Conservation (phyloP, 2,797 vertebrate genomes). For the Zenarchopterus dispar region DNA sequence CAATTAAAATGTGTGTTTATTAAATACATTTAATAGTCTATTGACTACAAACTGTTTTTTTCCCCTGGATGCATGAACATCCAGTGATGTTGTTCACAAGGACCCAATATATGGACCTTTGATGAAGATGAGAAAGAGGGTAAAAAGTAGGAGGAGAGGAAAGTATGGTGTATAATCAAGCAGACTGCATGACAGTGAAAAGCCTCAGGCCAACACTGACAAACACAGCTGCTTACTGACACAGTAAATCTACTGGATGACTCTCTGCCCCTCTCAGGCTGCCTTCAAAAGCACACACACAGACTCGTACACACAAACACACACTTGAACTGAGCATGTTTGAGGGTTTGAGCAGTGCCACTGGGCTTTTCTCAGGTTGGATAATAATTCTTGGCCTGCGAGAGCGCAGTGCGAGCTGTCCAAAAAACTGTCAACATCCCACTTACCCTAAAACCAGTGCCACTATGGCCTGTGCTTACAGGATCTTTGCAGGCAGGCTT, state of each 20-base stretch:
- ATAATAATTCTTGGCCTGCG: constrained; percentile 79
- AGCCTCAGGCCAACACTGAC: constrained; percentile 66
- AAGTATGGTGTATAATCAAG: constrained; percentile 59
- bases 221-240: constrained; percentile 79
- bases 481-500: constrained; percentile 69
- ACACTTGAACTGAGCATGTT: constrained; percentile 55
- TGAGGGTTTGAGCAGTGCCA: constrained; percentile 68
- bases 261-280: constrained; percentile 60
- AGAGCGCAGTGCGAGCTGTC: constrained; percentile 65
- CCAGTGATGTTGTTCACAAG: background rate
- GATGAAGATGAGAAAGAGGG: constrained; percentile 18
- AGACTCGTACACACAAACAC: constrained; percentile 46
- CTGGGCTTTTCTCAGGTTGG: constrained; percentile 74
- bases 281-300: constrained; percentile 40
- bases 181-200: constrained; percentile 63
- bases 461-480: constrained; percentile 62
- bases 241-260: constrained; percentile 74
- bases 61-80: background rate
- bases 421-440: constrained; percentile 81
- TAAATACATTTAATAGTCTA: background rate
- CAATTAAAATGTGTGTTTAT: background rate
- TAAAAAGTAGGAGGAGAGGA: constrained; percentile 34
- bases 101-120: constrained; percentile 14
- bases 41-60: background rate
- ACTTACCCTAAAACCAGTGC: constrained; percentile 75